A percentile compares a stretch with the other conserved stretches of the same genome.
Evolutionary conservation across 2,797 vertebrate species (phyloP).

Genomic region (Coccyzus lansbergi): DNA sequence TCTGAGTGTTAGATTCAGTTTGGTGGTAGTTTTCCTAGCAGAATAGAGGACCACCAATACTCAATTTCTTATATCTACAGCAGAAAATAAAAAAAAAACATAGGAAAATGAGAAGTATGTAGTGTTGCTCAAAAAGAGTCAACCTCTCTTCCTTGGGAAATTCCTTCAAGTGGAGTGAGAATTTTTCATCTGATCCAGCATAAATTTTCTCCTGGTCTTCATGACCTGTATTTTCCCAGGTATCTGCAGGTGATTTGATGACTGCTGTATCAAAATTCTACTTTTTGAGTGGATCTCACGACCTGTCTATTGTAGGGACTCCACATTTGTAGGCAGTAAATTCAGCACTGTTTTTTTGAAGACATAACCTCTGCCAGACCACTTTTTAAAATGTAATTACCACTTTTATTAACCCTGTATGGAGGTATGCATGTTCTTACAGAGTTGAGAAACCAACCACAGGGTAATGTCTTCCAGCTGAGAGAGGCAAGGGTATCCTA

Average conservation of each 20-base stretch:
- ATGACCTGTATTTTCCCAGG: background rate
- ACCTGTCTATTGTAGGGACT: background rate
- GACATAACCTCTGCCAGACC: background rate
- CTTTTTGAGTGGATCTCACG: background rate
- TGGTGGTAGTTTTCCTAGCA: background rate
- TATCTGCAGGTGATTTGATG: background rate
- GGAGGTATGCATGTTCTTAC: background rate
- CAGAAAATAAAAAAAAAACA: background rate
- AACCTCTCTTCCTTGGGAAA: background rate
- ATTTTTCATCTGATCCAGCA: background rate
- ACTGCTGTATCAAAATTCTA: background rate
- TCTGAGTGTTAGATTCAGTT: background rate
- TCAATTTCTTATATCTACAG: background rate
- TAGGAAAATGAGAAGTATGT: background rate
- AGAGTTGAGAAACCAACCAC: background rate
- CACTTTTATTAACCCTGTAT: background rate
- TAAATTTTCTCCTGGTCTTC: background rate
- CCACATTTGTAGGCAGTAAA: background rate
- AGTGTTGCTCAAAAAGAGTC: background rate
- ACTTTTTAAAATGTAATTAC: background rate
- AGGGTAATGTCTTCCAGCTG: background rate
- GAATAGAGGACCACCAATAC: background rate
- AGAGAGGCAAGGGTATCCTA: background rate
- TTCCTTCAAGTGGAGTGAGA: background rate
- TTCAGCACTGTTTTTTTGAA: background rate